These are phyloP conservation scores for Aldrovandia affinis DNA, from an alignment of 2,797 vertebrate species.

Conservation along the genomic window DNA sequence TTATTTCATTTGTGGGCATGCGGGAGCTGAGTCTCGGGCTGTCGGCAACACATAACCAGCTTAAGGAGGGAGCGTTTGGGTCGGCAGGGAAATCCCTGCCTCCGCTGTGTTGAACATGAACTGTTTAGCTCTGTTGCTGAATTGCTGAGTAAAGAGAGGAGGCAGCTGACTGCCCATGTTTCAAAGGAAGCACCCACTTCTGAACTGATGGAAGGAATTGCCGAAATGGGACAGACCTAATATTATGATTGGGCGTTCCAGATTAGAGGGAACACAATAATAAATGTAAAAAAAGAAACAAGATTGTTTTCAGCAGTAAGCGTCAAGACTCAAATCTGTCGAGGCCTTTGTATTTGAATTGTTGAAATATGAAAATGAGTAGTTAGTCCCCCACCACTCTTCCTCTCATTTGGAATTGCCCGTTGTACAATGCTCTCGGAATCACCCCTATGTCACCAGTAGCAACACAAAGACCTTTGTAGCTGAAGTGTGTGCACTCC, in stretches of 20 bases:
- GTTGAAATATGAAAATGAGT: background rate
- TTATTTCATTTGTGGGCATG: too few relatives aligned
- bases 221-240: too few relatives aligned
- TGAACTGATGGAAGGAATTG: background rate
- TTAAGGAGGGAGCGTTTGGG: background rate
- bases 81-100: background rate
- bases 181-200: background rate
- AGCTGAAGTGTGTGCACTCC: too few relatives aligned
- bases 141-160: background rate
- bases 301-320: background rate
- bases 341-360: background rate
- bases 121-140: background rate
- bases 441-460: too few relatives aligned
- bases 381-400: too few relatives aligned
- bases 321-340: background rate
- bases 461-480: too few relatives aligned
- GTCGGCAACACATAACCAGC: background rate
- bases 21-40: too few relatives aligned
- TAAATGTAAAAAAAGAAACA: too few relatives aligned
- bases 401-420: too few relatives aligned
- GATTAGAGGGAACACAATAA: background rate
- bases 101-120: background rate
- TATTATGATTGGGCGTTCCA: background rate
- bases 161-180: background rate
- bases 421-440: too few relatives aligned